Percentiles rank a stretch among this genome's conserved stretches.
Conservation (phyloP, 2,888 invertebrate genomes). For the Agapetus fuscipes region DNA sequence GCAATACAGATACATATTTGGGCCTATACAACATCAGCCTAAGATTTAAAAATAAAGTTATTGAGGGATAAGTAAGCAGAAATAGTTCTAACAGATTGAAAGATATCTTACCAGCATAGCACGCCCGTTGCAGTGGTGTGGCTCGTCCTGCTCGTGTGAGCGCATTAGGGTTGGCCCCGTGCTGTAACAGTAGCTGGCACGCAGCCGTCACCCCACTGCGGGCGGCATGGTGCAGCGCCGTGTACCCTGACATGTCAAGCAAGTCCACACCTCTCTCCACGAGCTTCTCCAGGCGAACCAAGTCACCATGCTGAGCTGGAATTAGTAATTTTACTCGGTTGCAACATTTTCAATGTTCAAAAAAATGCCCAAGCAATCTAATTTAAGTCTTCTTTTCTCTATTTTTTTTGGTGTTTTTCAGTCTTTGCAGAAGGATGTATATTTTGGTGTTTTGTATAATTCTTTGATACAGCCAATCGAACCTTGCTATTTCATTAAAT, state of each 20-base stretch:
- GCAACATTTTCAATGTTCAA: slow-evolving; percentile 2
- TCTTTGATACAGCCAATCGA: background rate
- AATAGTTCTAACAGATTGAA: too few species aligned
- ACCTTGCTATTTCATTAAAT: background rate
- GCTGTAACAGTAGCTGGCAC: slow-evolving; percentile 56
- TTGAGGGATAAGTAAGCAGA: too few species aligned
- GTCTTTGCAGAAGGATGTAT: too few species aligned
- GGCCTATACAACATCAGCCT: too few species aligned
- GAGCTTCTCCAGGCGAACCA: slow-evolving; percentile 51
- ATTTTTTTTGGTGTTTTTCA: too few species aligned
- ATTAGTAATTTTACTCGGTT: background rate
- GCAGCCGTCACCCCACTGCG: slow-evolving; percentile 65
- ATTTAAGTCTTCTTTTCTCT: too few species aligned
- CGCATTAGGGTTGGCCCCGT: slow-evolving; percentile 65
- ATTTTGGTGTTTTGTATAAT: background rate
- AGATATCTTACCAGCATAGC: slow-evolving; percentile 57
- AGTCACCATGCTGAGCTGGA: slow-evolving; percentile 66
- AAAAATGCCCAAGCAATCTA: too few species aligned
- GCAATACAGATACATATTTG: too few species aligned
- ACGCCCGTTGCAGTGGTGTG: slow-evolving; percentile 77
- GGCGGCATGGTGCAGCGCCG: slow-evolving; percentile 83
- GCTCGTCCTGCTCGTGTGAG: slow-evolving; percentile 65
- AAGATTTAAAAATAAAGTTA: too few species aligned
- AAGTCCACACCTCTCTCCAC: slow-evolving; percentile 48
- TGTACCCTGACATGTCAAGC: slow-evolving; percentile 71